Conservation (phyloP, 1,140 invertebrate genomes). For the Bicyclus anynana region DNA sequence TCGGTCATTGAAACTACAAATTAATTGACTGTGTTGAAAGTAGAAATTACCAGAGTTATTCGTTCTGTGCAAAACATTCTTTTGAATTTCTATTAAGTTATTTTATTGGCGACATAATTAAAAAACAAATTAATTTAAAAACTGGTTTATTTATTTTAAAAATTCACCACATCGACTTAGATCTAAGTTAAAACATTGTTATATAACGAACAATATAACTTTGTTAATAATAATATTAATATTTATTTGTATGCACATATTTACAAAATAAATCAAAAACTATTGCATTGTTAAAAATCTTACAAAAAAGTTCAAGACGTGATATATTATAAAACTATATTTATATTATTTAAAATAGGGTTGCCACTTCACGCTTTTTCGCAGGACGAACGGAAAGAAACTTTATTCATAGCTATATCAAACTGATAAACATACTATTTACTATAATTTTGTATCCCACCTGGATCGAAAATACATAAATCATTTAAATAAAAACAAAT, state of each 20-base stretch:
- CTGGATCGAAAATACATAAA: too few species aligned
- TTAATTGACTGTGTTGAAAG: too few species aligned
- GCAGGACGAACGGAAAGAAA: too few species aligned
- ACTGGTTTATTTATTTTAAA: constrained; percentile 47
- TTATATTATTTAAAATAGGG: neutral
- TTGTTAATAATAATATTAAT: constrained; percentile 40
- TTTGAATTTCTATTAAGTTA: too few species aligned
- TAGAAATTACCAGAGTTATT: too few species aligned
- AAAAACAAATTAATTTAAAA: constrained; percentile 30
- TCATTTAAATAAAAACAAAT: too few species aligned
- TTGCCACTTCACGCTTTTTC: neutral
- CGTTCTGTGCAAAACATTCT: too few species aligned
- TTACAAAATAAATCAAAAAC: constrained; percentile 58
- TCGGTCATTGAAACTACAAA: too few species aligned
- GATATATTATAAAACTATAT: constrained; percentile 4
- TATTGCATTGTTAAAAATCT: constrained; percentile 39
- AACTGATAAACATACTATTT: too few species aligned
- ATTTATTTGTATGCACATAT: constrained; percentile 67
- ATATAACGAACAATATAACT: constrained; percentile 38
- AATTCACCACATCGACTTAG: constrained; percentile 39
- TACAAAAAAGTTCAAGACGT: constrained; percentile 8
- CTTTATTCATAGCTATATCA: too few species aligned
- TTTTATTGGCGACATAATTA: too few species aligned
- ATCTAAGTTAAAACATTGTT: constrained; percentile 46
- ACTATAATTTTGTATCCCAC: too few species aligned